Evolutionary conservation across 1,140 invertebrate genomes (phyloP).

Genomic region (Bombyx mori): ASM3026992v2 NC_085124.1:5544501-5545000

Average conservation of each 20-base stretch:
- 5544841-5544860: slow-evolving; percentile 58
- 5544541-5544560: slow-evolving; percentile 32
- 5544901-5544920: slow-evolving; percentile 48
- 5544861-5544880: slow-evolving; percentile 51
- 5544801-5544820: slow-evolving; percentile 61
- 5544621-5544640: slow-evolving; percentile 64
- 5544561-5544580: slow-evolving; percentile 43
- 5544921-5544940: slow-evolving; percentile 71
- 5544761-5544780: slow-evolving; percentile 28
- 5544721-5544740: slow-evolving; percentile 1
- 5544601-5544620: slow-evolving; percentile 62
- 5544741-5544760: slow-evolving; percentile 1
- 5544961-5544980: slow-evolving; percentile 29
- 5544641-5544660: slow-evolving; percentile 64
- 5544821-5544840: slow-evolving; percentile 67
- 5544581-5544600: slow-evolving; percentile 57
- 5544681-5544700: no score
- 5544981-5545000: slow-evolving; percentile 49
- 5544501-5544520: slow-evolving; percentile 35
- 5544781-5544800: slow-evolving; percentile 62
- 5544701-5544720: slow-evolving; percentile 7
- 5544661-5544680: slow-evolving; percentile 10
- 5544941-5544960: slow-evolving; percentile 57
- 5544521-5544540: slow-evolving; percentile 27
- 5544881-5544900: slow-evolving; percentile 32